Percentiles rank a stretch among this genome's conserved stretches.
Evolutionary conservation across 2,113 vertebrate genomes (phyloP).

Genomic region (Dicaeum eximium): DNA sequence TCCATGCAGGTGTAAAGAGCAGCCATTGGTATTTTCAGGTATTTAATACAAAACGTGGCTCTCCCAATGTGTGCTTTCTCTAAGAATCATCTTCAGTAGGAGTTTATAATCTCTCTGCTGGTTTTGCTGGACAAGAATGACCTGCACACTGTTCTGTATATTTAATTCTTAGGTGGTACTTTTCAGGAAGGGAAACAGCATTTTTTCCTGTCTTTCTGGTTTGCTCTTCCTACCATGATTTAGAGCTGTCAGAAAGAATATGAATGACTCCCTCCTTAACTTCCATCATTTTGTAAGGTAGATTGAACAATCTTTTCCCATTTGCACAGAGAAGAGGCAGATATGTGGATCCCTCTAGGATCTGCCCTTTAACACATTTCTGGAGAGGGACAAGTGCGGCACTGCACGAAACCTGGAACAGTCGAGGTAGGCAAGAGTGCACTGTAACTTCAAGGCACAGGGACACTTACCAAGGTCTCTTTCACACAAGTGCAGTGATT

Average conservation of each 20-base stretch:
- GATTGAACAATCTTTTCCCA: not conserved
- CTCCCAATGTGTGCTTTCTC: not conserved
- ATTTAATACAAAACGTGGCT: not conserved
- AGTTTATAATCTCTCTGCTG: not conserved
- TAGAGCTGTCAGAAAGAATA: not conserved
- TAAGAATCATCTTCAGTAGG: not conserved
- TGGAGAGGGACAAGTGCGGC: not conserved
- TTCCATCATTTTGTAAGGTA: not conserved
- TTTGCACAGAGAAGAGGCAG: not conserved
- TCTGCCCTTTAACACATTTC: not conserved
- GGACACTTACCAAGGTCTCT: not conserved
- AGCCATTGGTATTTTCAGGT: not conserved
- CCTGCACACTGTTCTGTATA: not conserved
- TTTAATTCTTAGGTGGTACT: not conserved
- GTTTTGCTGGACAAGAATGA: not conserved
- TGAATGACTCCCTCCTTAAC: not conserved
- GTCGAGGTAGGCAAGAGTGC: not conserved
- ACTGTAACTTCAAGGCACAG: not conserved
- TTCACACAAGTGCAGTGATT: not conserved
- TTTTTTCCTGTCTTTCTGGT: not conserved
- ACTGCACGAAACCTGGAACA: not conserved
- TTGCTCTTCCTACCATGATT: not conserved
- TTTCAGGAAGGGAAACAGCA: not conserved
- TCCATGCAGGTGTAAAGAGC: not conserved
- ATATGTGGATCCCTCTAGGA: not conserved